These are phyloP conservation scores for Calycopis cecrops DNA, from an alignment of 1,140 invertebrate genomes.

Conservation along the genomic window DNA sequence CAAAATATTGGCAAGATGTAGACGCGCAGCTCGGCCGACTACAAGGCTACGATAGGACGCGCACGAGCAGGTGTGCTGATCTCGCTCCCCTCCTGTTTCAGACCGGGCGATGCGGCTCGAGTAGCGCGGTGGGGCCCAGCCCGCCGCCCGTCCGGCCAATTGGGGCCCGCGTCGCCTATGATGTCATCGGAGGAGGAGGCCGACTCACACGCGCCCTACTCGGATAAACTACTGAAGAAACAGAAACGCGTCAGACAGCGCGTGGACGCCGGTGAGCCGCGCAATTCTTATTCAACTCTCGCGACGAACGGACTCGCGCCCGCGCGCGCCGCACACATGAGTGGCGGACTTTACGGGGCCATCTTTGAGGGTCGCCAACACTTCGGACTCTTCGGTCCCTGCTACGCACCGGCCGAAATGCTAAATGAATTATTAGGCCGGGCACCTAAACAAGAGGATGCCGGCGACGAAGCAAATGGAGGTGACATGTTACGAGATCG, in stretches of 20 bases:
- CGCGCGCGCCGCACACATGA: slow-evolving; percentile 86
- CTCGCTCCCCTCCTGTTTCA: slow-evolving; percentile 61
- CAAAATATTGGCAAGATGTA: neutral
- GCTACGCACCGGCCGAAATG: slow-evolving; percentile 89
- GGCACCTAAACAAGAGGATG: slow-evolving; percentile 83
- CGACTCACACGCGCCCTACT: slow-evolving; percentile 91
- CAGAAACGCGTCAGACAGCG: slow-evolving; percentile 92
- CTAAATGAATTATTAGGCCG: slow-evolving; percentile 88
- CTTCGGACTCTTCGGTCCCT: slow-evolving; percentile 86
- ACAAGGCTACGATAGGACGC: slow-evolving; percentile 32
- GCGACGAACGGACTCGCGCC: slow-evolving; percentile 89
- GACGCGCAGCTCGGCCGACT: slow-evolving; percentile 5
- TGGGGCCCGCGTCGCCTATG: slow-evolving; percentile 84
- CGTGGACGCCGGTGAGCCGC: slow-evolving; percentile 94
- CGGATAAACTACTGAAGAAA: slow-evolving; percentile 92
- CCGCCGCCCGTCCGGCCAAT: slow-evolving; percentile 78
- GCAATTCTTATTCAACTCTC: slow-evolving; percentile 93
- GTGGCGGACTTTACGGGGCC: slow-evolving; percentile 87
- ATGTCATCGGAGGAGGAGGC: slow-evolving; percentile 96
- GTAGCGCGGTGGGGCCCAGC: slow-evolving; percentile 69
- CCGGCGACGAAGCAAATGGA: slow-evolving; percentile 69
- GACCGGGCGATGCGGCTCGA: slow-evolving; percentile 65
- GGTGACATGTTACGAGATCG: slow-evolving; percentile 83
- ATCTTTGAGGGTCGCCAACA: slow-evolving; percentile 84
- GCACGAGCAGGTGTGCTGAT: slow-evolving; percentile 60